Base-by-base conservation (phyloP, 2,113 vertebrate species). In the Poeciliopsis occidentalis region DNA sequence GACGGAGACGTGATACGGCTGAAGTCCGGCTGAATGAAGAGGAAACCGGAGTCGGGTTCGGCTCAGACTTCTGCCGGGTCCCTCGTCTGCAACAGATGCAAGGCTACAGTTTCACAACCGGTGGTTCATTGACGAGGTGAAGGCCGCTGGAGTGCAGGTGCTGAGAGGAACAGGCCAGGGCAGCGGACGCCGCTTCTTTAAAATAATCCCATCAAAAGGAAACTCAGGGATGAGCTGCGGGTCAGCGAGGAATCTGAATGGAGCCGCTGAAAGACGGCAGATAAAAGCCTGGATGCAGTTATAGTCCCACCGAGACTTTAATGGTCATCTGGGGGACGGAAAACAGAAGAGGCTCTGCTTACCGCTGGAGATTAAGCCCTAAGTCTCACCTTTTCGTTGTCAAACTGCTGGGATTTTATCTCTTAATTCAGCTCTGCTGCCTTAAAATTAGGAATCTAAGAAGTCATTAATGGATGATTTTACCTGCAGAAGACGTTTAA, bases 1-100 rank as follows among this genome's bases (percentile, higher is more conserved):
- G 87, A 79, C 26, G 68, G 91, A 81, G 85, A 93, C 84, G 73
- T 68, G 91, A 93, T 92, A 91, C 82, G 72, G 76, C 81, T 90
- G 83, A 84, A 90, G 88, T 89, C 44, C 74, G 85, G 83, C 83
- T 67, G 67, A 29, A 67, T 26, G 67, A 31, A 67, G 24, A 26
- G 32, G 3, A 51, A 24, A 79, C 66, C 62, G 68, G 80, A 26
- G 32, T 47, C 76, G 84, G 87, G 80, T 64, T 75, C 30, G 82
- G 15, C 74, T 78, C 60, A 67, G 72, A 34, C 67, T 82, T 88
- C 90, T 91, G 86, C 87, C 85, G 68, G 85, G 82, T 60, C 87
- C 89, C 91, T 90, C 88, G 85, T 84, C 91, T 87, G 83, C 80
- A 85, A 86, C 88, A 86, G 85, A 88, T 80, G 82, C 78, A 79